Percentiles rank a stretch among this genome's conserved stretches.
Evolutionary conservation across 53 echinoderm and acorn worm species (phyloP).

Genomic region (Echinometra lucunter): DNA sequence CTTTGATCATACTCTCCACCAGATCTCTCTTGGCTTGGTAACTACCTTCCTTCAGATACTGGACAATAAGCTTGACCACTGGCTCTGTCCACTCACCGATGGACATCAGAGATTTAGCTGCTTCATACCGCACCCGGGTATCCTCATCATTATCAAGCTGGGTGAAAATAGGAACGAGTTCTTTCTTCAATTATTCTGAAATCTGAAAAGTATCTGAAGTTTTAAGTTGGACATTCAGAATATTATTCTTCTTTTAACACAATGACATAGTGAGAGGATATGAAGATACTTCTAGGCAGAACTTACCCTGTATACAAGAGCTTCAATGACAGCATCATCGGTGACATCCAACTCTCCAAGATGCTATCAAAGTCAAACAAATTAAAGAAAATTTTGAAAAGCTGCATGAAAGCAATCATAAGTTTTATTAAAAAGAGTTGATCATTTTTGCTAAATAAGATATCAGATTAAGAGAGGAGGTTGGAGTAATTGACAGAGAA

Average conservation of each 20-base stretch:
- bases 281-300: not conserved
- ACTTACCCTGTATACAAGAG: conserved; percentile 81
- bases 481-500: not conserved
- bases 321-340: conserved; percentile 78
- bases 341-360: conserved; percentile 85
- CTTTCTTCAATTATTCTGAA: no score
- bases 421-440: no score
- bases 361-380: conserved; percentile 71
- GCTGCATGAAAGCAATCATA: not conserved
- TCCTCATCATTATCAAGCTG: conserved; percentile 88
- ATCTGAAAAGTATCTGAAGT: no score
- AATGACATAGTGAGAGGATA: no score
- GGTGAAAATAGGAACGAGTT: not conserved
- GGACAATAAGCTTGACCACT: conserved; percentile 82
- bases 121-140: conserved; percentile 82
- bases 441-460: no score
- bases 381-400: not conserved
- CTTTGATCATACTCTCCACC: conserved; percentile 86
- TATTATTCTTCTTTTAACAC: no score
- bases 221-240: no score
- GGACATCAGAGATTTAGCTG: conserved; percentile 85
- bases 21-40: conserved; percentile 79
- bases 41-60: conserved; percentile 76
- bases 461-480: not conserved
- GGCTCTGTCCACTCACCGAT: conserved; percentile 87